phyloP scores from a whole-genome alignment of 2,797 vertebrate species.

The Harpagifer antarcticus region DNA sequence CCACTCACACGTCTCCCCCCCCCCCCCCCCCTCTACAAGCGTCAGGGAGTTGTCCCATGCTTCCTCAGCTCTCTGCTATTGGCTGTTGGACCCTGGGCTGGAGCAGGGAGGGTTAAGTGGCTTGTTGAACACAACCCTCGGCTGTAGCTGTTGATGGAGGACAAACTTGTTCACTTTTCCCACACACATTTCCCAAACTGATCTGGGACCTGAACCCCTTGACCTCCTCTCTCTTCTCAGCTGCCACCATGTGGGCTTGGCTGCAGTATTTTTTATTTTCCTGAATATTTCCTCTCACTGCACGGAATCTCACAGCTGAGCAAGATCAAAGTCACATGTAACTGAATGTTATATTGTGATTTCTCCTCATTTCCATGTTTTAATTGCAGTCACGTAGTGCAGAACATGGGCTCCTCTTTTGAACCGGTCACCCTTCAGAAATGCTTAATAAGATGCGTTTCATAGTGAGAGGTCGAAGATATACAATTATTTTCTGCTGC shows the following conservation, averaged over 20 bases:
- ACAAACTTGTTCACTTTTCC: slow-evolving; percentile 19
- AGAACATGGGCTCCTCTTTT: background rate
- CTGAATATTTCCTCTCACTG: slow-evolving; percentile 16
- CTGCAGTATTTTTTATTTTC: background rate
- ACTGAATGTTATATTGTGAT: background rate
- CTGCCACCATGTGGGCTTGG: slow-evolving; percentile 16
- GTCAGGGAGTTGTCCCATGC: slow-evolving; percentile 34
- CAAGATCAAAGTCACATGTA: slow-evolving; percentile 8
- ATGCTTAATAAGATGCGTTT: background rate
- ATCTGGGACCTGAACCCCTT: slow-evolving; percentile 25
- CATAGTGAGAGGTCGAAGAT: background rate
- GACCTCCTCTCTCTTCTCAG: slow-evolving; percentile 7
- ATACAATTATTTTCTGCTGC: background rate
- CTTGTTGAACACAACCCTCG: slow-evolving; percentile 56
- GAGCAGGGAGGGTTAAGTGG: slow-evolving; percentile 62
- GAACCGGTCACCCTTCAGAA: slow-evolving; percentile 3
- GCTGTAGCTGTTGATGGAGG: slow-evolving; percentile 42
- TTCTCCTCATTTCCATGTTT: background rate
- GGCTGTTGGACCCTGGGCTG: slow-evolving; percentile 33
- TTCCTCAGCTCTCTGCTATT: slow-evolving; percentile 50
- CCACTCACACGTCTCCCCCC: slow-evolving; percentile 2
- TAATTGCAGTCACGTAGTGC: background rate
- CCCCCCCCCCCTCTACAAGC: background rate
- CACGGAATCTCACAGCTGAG: slow-evolving; percentile 6
- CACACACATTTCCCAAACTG: slow-evolving; percentile 37